phyloP scores from a whole-genome alignment of 2,797 vertebrate species.

The Onychomys leucogaster region DNA sequence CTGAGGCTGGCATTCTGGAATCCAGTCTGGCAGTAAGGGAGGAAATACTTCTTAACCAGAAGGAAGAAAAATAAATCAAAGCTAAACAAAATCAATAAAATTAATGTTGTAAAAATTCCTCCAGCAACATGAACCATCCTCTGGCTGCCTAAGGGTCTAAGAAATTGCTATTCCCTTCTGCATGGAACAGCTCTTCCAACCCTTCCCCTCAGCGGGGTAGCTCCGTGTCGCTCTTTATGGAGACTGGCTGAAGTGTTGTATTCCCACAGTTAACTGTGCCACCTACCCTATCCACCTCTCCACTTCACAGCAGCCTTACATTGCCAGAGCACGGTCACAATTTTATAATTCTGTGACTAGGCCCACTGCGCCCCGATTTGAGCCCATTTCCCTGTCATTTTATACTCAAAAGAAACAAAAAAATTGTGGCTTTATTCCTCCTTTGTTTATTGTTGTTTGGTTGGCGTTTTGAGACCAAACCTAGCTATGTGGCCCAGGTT shows the following conservation, averaged over 20 bases:
- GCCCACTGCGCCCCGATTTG: not conserved
- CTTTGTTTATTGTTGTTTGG: not conserved
- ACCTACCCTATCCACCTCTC: not conserved
- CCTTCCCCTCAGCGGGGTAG: not conserved
- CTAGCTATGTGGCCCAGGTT: not conserved
- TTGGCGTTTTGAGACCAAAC: not conserved
- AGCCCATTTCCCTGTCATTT: not conserved
- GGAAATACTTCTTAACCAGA: not conserved
- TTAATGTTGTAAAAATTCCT: not conserved
- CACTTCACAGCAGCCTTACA: not conserved
- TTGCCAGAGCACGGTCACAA: not conserved
- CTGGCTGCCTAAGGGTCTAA: not conserved
- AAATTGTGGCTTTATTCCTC: fast-evolving
- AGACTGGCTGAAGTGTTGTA: not conserved
- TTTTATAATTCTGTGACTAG: not conserved
- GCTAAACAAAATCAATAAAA: not conserved
- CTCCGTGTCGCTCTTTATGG: not conserved
- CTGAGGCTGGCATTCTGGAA: not conserved
- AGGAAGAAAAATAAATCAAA: slow-evolving; percentile 7
- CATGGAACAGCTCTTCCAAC: no score
- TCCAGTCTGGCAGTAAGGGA: not conserved
- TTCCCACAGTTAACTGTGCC: not conserved
- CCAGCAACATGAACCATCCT: not conserved
- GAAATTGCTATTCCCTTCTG: not conserved
- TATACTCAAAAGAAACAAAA: not conserved